These are phyloP conservation scores for Anableps anableps DNA, from an alignment of 2,797 vertebrate species.

Conservation along the genomic window DNA sequence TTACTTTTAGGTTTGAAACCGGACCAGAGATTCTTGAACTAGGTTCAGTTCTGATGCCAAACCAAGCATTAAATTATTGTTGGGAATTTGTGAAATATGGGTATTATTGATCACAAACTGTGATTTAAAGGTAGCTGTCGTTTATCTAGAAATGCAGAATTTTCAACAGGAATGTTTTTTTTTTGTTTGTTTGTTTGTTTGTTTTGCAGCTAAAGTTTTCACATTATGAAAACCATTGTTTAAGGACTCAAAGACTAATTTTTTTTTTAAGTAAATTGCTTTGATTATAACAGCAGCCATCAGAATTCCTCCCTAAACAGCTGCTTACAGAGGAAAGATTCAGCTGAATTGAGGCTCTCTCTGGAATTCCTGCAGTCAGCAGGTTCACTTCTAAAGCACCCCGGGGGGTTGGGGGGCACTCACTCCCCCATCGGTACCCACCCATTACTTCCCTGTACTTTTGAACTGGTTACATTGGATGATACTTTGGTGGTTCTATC, in stretches of 20 bases:
- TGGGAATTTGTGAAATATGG: not conserved
- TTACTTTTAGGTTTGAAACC: not conserved
- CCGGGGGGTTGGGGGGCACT: conserved; percentile 45
- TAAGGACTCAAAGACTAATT: not conserved
- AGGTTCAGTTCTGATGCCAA: not conserved
- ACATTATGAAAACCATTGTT: not conserved
- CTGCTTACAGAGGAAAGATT: conserved; percentile 58
- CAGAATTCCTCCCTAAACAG: conserved; percentile 38
- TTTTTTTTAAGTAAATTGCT: not conserved
- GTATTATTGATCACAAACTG: not conserved
- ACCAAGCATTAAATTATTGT: not conserved
- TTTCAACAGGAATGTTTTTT: too few relatives aligned
- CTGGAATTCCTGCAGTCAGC: conserved; percentile 73
- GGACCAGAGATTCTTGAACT: not conserved
- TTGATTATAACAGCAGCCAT: conserved; percentile 25
- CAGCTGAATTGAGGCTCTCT: conserved; percentile 61
- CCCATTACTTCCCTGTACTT: conserved; percentile 9
- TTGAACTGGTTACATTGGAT: not conserved
- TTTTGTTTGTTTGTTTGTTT: too few relatives aligned
- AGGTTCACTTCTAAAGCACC: conserved; percentile 62
- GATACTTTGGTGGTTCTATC: not conserved
- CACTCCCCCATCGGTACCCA: conserved; percentile 47
- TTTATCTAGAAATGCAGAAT: not conserved
- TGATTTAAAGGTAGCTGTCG: not conserved
- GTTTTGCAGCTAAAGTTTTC: not conserved